A percentile compares a stretch with the other conserved stretches of the same genome.
phyloP scores from a whole-genome alignment of 2,888 invertebrate genomes.

The Tupiocoris notatus region DNA sequence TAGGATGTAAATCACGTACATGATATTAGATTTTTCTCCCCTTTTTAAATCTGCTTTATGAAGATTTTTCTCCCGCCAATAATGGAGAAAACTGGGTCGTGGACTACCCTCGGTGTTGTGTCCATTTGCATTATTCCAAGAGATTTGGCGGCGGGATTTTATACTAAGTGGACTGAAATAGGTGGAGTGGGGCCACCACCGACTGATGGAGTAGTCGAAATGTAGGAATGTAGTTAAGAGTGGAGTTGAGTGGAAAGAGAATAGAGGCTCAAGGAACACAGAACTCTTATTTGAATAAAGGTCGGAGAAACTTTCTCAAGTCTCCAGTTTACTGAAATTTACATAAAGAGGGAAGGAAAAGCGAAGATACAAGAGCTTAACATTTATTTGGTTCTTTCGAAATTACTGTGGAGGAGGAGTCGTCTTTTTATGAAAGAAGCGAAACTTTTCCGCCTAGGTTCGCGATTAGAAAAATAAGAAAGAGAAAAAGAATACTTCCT shows the following conservation, averaged over 20 bases:
- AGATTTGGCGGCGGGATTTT: conserved; percentile 7
- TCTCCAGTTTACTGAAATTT: conserved; percentile 40
- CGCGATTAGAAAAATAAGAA: neutral
- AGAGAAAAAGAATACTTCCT: neutral
- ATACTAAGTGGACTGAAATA: conserved; percentile 30
- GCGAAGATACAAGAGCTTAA: conserved; percentile 41
- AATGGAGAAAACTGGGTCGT: neutral
- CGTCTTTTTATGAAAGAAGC: neutral
- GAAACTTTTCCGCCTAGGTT: neutral
- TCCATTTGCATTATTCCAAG: conserved; percentile 1
- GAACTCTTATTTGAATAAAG: conserved; percentile 42
- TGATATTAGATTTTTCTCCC: neutral
- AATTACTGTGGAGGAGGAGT: conserved; percentile 22
- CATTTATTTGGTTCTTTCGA: conserved; percentile 39
- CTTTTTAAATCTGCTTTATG: neutral
- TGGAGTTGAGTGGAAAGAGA: conserved; percentile 9
- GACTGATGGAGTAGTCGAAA: conserved; percentile 1
- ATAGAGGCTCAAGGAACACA: conserved; percentile 13
- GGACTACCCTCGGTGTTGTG: neutral
- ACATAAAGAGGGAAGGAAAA: conserved; percentile 41
- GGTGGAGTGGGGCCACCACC: neutral
- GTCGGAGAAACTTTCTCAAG: conserved; percentile 39
- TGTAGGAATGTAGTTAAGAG: neutral
- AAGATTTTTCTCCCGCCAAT: neutral
- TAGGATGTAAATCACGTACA: too few species aligned